Percentiles rank a stretch among this genome's conserved stretches.
Evolutionary conservation across 2,113 vertebrate species (phyloP).

Genomic region (Gopherus evgoodei): DNA sequence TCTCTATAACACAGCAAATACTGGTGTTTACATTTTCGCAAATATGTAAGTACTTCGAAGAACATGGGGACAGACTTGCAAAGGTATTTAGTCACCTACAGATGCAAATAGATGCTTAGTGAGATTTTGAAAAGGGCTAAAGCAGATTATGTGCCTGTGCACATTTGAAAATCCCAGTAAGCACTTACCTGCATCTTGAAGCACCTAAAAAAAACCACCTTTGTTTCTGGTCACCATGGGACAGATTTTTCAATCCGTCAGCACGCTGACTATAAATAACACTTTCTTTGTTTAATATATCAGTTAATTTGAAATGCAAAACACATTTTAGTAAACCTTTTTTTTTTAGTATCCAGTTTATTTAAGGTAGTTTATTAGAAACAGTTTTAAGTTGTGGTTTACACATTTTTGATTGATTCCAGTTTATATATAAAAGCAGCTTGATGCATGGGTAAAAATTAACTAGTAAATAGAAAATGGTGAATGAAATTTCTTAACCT

Average conservation of each 20-base stretch:
- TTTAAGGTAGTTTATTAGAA: background rate
- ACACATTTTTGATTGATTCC: background rate
- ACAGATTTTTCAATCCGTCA: background rate
- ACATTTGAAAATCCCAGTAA: background rate
- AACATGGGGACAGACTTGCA: background rate
- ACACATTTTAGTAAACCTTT: background rate
- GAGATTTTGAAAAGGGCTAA: background rate
- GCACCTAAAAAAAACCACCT: background rate
- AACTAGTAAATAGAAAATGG: slow-evolving; percentile 40
- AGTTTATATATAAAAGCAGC: background rate
- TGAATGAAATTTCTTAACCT: slow-evolving; percentile 44
- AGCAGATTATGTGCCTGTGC: background rate
- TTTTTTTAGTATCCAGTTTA: background rate
- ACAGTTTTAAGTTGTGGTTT: background rate
- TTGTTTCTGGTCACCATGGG: background rate
- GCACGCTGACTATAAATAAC: background rate
- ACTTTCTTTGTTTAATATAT: background rate
- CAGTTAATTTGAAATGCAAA: background rate
- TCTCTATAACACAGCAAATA: background rate
- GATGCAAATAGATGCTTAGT: background rate
- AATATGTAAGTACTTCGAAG: background rate
- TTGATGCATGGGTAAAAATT: slow-evolving; percentile 37
- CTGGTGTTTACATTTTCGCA: background rate
- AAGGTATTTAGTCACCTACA: background rate
- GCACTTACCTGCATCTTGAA: background rate